Conservation (phyloP, 2,797 vertebrate genomes). For the Champsocephalus esox region DNA sequence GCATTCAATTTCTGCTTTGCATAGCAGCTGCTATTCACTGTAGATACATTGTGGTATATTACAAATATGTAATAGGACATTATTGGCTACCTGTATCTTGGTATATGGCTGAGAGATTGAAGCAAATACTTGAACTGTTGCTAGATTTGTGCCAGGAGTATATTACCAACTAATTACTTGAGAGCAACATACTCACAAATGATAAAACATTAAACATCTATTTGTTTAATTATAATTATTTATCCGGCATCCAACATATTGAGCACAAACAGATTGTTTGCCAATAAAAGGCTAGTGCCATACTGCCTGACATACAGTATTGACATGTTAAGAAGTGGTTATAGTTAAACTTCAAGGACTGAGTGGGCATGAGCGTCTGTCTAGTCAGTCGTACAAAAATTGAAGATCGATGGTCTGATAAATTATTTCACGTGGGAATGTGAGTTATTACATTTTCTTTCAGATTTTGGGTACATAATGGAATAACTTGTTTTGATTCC, state of each 20-base stretch:
- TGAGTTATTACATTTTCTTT: not conserved
- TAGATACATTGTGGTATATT: slow-evolving; percentile 71
- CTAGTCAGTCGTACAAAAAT: too few relatives aligned
- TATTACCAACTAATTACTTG: not conserved
- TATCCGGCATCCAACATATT: not conserved
- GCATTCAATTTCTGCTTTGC: slow-evolving; percentile 72
- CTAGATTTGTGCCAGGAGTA: not conserved
- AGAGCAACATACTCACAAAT: too few relatives aligned
- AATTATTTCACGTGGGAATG: not conserved
- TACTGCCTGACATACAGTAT: not conserved
- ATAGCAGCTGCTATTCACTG: slow-evolving; percentile 78
- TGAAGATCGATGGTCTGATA: not conserved
- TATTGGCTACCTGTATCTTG: slow-evolving; percentile 76
- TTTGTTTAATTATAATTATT: not conserved
- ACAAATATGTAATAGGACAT: slow-evolving; percentile 77
- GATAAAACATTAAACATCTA: too few relatives aligned
- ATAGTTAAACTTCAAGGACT: not conserved
- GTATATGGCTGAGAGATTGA: slow-evolving; percentile 35
- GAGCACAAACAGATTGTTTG: not conserved
- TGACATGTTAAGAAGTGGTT: not conserved
- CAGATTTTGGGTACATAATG: not conserved
- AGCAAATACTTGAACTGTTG: slow-evolving; percentile 24
- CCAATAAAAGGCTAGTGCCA: not conserved
- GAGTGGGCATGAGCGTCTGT: too few relatives aligned
- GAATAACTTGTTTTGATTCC: not conserved